phyloP scores from a whole-genome alignment of 2,113 vertebrate genomes.

The Phainopepla nitens region DNA sequence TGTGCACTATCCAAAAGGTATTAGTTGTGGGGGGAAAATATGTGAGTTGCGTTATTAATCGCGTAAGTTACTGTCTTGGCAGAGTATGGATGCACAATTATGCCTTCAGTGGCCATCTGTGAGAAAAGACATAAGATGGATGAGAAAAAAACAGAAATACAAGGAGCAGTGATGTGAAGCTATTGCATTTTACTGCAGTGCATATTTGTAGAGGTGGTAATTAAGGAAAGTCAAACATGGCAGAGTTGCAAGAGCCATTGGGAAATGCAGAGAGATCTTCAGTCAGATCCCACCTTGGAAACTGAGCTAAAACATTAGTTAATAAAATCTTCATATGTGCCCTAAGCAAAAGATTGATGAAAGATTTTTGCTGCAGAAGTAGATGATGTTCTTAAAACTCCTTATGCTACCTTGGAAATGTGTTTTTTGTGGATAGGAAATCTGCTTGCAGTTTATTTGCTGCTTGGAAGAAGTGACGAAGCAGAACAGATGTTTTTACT shows the following conservation, averaged over 20 bases:
- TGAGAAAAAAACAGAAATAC: background rate
- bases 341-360: background rate
- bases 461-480: background rate
- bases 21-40: background rate
- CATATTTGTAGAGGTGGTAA: background rate
- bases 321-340: background rate
- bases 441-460: constrained; percentile 24
- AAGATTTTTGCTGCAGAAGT: background rate
- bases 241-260: background rate
- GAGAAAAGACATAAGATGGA: background rate
- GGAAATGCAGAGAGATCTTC: background rate
- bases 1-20: background rate
- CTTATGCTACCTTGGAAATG: constrained; percentile 17
- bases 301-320: background rate
- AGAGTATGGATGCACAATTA: background rate
- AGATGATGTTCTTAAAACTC: background rate
- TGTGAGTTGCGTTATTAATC: background rate
- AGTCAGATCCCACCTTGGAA: background rate
- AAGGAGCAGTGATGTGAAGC: background rate
- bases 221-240: background rate
- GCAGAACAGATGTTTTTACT: constrained; percentile 39
- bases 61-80: background rate
- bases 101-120: background rate
- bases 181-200: background rate
- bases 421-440: constrained; percentile 3